Percentiles rank a stretch among this genome's conserved stretches.
Conservation (phyloP, 1,140 invertebrate species). For the Achroia grisella region DNA sequence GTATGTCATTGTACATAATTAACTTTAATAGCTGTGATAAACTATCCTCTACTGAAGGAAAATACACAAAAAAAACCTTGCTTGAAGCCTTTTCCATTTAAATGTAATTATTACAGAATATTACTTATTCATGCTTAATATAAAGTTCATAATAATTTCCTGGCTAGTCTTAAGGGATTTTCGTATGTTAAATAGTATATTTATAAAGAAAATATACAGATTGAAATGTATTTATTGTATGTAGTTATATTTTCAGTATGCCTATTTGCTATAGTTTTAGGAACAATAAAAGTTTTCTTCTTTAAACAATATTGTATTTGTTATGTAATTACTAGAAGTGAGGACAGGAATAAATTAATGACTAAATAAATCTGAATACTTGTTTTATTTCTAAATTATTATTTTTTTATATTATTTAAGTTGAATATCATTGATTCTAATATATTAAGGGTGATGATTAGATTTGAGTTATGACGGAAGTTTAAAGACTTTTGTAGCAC, state of each 20-base stretch:
- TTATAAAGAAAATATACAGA: slow-evolving; percentile 31
- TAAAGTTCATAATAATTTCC: slow-evolving; percentile 28
- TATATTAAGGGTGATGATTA: too few relatives aligned
- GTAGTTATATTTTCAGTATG: slow-evolving; percentile 36
- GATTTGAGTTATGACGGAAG: too few relatives aligned
- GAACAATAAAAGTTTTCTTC: slow-evolving; percentile 35
- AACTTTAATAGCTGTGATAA: slow-evolving; percentile 68
- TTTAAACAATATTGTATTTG: slow-evolving; percentile 49
- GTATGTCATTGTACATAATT: slow-evolving; percentile 27
- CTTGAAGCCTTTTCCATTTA: neutral
- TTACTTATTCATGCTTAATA: neutral
- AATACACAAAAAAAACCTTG: slow-evolving; percentile 9
- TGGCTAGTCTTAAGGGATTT: slow-evolving; percentile 64
- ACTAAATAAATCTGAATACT: slow-evolving; percentile 15
- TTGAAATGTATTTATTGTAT: slow-evolving; percentile 64
- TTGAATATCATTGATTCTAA: too few relatives aligned
- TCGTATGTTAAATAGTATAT: slow-evolving; percentile 37
- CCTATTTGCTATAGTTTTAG: slow-evolving; percentile 20
- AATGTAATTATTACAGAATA: slow-evolving; percentile 1
- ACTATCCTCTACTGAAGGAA: slow-evolving; percentile 33
- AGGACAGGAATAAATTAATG: slow-evolving; percentile 55
- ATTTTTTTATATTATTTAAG: slow-evolving; percentile 4
- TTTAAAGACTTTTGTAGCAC: too few relatives aligned
- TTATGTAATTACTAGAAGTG: slow-evolving; percentile 48
- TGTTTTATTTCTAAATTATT: slow-evolving; percentile 6